These are phyloP conservation scores for Chrosomus eos DNA, from an alignment of 2,797 vertebrate genomes.

Conservation along the genomic window DNA sequence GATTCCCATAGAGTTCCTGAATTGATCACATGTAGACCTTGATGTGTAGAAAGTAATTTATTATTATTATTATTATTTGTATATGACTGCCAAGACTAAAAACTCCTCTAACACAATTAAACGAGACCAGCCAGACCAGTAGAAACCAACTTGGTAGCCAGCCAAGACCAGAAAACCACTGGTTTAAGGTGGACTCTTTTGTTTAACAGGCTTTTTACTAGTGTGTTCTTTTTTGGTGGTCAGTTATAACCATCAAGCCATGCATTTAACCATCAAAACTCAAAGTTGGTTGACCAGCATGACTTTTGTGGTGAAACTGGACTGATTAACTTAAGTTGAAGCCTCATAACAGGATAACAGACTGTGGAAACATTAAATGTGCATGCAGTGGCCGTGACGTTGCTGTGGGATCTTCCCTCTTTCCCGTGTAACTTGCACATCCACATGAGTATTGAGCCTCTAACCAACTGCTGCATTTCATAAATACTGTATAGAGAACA, in stretches of 20 bases:
- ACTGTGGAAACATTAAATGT: neutral
- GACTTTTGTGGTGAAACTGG: neutral
- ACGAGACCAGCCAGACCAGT: neutral
- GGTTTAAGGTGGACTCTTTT: neutral
- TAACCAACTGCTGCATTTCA: slow-evolving; percentile 22
- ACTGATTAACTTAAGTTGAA: too few relatives aligned
- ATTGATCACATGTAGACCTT: neutral
- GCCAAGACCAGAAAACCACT: neutral
- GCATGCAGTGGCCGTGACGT: neutral
- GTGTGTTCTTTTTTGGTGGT: neutral
- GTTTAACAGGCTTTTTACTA: neutral
- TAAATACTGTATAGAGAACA: slow-evolving; percentile 33
- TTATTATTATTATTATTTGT: too few relatives aligned
- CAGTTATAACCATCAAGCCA: neutral
- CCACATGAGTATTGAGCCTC: neutral
- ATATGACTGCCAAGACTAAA: neutral
- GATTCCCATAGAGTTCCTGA: neutral
- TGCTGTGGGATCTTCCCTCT: neutral
- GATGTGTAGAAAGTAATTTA: too few relatives aligned
- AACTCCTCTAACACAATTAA: neutral
- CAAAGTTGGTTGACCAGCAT: neutral
- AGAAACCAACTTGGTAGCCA: neutral
- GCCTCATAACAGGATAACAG: too few relatives aligned
- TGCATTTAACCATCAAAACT: neutral
- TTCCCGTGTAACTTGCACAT: neutral